Evolutionary conservation across 2,888 invertebrate species (phyloP).

Genomic region (Orgyia antiqua): DNA sequence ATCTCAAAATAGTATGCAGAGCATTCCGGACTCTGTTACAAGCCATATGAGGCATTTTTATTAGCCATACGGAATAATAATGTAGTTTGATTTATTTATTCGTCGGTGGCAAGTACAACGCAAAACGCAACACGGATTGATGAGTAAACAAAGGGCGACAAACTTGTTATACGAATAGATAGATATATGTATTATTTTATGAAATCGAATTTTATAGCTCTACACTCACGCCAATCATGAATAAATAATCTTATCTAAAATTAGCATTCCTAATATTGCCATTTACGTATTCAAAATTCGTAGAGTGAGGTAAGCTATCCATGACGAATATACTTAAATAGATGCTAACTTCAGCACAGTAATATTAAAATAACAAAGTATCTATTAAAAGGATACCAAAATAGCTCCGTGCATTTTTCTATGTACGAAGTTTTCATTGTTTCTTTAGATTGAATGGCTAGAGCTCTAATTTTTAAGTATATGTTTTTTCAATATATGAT

Average conservation of each 20-base stretch:
- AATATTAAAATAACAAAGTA: no score
- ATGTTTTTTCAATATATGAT: no score
- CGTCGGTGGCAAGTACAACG: conserved; percentile 9
- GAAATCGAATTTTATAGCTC: conserved; percentile 7
- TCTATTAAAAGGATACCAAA: no score
- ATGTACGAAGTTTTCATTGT: no score
- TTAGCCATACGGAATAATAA: conserved; percentile 29
- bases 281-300: conserved; percentile 14
- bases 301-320: conserved; percentile 6
- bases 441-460: no score
- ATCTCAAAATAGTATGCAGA: conserved; percentile 29
- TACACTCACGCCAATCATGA: conserved; percentile 6
- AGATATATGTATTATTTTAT: no score
- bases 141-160: conserved; percentile 9
- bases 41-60: conserved; percentile 28
- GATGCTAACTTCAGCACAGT: no score
- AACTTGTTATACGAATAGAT: no score
- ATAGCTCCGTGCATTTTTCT: no score
- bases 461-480: no score
- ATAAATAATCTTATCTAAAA: conserved; percentile 20
- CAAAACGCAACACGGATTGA: conserved; percentile 20
- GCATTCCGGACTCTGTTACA: conserved; percentile 28
- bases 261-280: conserved; percentile 14
- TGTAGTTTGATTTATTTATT: conserved; percentile 25
- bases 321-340: no score